Base-by-base conservation (phyloP, 2,797 vertebrate species). In the Calcarius lapponicus region DNA sequence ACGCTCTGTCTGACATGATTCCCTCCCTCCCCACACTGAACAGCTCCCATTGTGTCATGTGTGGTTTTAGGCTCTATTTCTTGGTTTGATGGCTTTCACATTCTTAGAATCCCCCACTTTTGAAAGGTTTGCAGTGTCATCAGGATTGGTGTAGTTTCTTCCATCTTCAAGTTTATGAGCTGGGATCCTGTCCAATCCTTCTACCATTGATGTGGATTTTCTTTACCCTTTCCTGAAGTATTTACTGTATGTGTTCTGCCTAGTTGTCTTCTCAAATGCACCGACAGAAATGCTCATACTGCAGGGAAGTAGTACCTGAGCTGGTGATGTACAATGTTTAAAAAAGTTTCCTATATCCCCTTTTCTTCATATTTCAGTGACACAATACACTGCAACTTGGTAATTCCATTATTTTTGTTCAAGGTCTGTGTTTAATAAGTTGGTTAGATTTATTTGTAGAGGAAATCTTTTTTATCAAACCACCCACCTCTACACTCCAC, bases 1-100 rank as follows among this genome's bases (percentile, higher is more conserved):
- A 89, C 62, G 8, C 50, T 85, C 24, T 79, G 72, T 82, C 79
- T 93, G 90, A 57, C 20, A 65, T 0, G 13, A 89, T 80, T 87
- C 92, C 45, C 71, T 76, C 58, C 51, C 0, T 0, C 36, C 17
- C 10, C 2, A 1, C 42, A 50, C 4, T 17, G 45, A 80, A 29
- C 0, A 1, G 29, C 45, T 82, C 7, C 3, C 53, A 20, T n/a
- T 8, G 3, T 36, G 61, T 2, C 1, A 16, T 2, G 2, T 10
- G 17, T 8, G 66, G 67, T 76, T 90, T 93, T 54, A 61, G 70
- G 70, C 19, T 67, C 1, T 64, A 15, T 36, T 75, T n/a, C 64
- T 80, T 73, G 47, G 42, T 80, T 92, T 93, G 67, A 61, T 65
- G 31, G 42, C 45, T 84, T 76, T 61, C 64, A 54, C 11, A 13